Base-by-base conservation (phyloP, 2,797 vertebrate species). In the Megaceryle alcyon region DNA sequence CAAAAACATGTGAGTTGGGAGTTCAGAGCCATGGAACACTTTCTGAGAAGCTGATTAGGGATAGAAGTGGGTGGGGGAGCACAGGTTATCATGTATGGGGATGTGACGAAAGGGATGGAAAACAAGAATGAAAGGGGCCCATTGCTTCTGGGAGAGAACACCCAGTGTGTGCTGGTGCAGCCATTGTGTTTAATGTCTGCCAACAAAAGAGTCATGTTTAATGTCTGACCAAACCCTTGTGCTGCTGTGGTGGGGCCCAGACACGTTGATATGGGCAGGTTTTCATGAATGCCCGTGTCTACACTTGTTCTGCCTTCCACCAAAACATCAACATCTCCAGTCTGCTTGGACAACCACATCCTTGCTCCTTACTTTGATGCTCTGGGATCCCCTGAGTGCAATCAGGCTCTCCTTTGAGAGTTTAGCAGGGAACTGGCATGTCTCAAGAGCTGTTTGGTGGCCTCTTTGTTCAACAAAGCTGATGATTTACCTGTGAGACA, bases 111-210 rank as follows among this genome's bases (percentile, higher is more conserved):
- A 89, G 71, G 70, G 48, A 26, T 1, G 41, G 91, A 90, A 94
- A 96, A 94, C 85, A 94, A 80, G 92, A 41, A 48, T 28, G 80
- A 91, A 94, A 94, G 90, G 31, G 70, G 48, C 90, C 77, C 73
- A 10, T 60, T 82, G 80, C 54, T 84, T 3, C 59, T 1, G 15
- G 51, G 16, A 5, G 19, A 91, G 85, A 88, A 59, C 78, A 65
- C 60, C 39, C 6, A 1, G 23, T 12, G 33, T 49, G 33, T 4
- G 28, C 41, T 19, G 25, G 29, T 18, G 83, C 39, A 48, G 75
- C 56, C 10, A 1, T 37, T 26, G 76, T 4, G 4, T 61, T 65
- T 68, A 14, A 43, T 23, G 64, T 63, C 86, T 82, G 70, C 51
- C n/a, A 28, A 83, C 2, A 81, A 28, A 44, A 19, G 1, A 6